phyloP scores from a whole-genome alignment of 2,113 vertebrate species.

The Bothrops jararaca region DNA sequence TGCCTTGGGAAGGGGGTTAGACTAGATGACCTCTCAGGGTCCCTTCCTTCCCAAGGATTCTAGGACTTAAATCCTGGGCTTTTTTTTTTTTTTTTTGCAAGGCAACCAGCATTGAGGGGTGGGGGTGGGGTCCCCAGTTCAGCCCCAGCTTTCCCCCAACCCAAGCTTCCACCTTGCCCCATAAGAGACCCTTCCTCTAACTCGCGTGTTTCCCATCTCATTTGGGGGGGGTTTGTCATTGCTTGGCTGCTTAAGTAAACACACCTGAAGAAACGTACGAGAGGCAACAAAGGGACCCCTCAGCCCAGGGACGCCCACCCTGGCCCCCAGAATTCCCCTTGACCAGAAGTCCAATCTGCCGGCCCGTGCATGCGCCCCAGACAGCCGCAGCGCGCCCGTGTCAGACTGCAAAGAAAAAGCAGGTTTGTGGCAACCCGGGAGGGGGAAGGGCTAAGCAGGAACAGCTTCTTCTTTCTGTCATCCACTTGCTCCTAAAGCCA shows the following conservation, averaged over 20 bases:
- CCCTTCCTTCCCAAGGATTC: neutral
- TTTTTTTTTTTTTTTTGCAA: neutral
- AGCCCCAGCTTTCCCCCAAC: neutral
- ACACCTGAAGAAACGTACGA: neutral
- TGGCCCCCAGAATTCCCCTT: neutral
- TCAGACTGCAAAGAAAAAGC: neutral
- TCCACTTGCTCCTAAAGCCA: neutral
- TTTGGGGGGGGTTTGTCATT: neutral
- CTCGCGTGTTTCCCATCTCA: neutral
- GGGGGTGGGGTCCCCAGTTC: neutral
- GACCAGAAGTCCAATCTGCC: neutral
- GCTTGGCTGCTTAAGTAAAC: neutral
- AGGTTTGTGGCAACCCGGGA: neutral
- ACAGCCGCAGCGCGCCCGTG: neutral
- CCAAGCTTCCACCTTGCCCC: neutral
- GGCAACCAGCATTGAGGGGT: neutral
- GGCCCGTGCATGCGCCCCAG: neutral
- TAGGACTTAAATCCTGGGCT: neutral
- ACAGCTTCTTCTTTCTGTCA: neutral
- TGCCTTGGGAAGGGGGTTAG: neutral
- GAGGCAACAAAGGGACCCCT: neutral
- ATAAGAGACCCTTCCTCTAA: neutral
- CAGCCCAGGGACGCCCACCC: neutral
- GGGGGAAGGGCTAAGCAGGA: neutral
- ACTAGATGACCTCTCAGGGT: neutral